Base-by-base conservation (phyloP, 2,113 vertebrate genomes). In the Neodon shergylaensis region DNA sequence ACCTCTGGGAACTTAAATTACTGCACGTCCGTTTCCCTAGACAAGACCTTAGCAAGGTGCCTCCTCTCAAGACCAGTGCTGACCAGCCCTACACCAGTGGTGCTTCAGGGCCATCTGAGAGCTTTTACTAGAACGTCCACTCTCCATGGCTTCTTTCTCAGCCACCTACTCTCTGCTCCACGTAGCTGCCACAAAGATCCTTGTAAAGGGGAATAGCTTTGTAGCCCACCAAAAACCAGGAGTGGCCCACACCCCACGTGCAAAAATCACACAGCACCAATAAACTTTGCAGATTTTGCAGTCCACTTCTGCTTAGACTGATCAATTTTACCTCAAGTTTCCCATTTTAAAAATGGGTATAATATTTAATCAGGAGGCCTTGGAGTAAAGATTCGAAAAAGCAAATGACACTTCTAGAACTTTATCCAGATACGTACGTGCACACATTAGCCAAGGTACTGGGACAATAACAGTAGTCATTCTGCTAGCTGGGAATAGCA, bases 1-100 rank as follows among this genome's bases (percentile, higher is more conserved):
- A 24, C 39, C 92, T 76, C 4, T 83, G 97, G 95, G 97, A 98
- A 33, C 74, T 95, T 52, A 97, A 77, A 86, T 92, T 97, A 19
- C 74, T 98, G 65, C 65, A n/a, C 31, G 49, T 1, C 7, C 95
- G 95, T n/a, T 98, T 98, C 79, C 95, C 96, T 11, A 3, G 2
- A 47, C 73, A 65, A 10, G 76, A 52, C 4, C 24, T 19, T 21
- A 3, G 0, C 3, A 14, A 42, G 19, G 6, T 24, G 31, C 1
- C 4, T 2, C 44, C 10, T 1, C 16, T 0, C 0, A 7, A 44
- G 9, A 0, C 33, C 1, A 0, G 1, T 0, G 5, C 5, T 0
- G 1, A 54, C 26, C 28, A 16, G 4, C 11, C 31, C 39, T 17
- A 1, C 8, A 12, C 54, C 31, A 42, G 5, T 0, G 3, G 17